Evolutionary conservation across 2,113 vertebrate species (phyloP).

Genomic region (Phyllostomus discolor): DNA sequence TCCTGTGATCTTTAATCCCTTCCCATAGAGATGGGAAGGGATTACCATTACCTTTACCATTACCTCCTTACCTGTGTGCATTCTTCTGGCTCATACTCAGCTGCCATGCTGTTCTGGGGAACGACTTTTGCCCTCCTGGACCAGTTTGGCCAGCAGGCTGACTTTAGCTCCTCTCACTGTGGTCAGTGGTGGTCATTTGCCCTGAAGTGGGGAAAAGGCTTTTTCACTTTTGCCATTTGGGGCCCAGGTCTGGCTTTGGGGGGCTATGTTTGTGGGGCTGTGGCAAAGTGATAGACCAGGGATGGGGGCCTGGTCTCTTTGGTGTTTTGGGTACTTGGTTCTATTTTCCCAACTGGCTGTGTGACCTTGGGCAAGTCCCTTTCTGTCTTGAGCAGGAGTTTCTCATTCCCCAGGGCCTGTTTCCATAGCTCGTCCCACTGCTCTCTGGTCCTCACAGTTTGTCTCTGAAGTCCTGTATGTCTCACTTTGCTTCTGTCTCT

Average conservation of each 20-base stretch:
- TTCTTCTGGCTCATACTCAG: not conserved
- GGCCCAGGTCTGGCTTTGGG: not conserved
- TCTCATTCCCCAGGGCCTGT: not conserved
- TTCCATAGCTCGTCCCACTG: rapidly evolving
- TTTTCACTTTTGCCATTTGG: not conserved
- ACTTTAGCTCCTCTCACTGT: not conserved
- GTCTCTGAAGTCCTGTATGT: not conserved
- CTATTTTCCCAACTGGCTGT: not conserved
- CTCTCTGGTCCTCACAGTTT: not conserved
- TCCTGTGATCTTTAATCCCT: not conserved
- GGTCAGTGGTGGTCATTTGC: not conserved
- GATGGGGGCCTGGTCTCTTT: not conserved
- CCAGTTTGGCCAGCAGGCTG: not conserved
- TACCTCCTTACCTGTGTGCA: rapidly evolving
- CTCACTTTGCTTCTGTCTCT: not conserved
- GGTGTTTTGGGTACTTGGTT: not conserved
- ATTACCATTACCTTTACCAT: no score
- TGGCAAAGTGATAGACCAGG: not conserved
- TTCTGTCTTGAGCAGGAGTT: not conserved
- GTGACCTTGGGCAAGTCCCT: not conserved
- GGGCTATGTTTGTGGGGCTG: not conserved
- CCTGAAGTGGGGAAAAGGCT: not conserved
- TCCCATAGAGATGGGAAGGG: no score
- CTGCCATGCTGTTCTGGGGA: not conserved
- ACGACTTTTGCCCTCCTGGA: no score